Evolutionary conservation across 2,888 invertebrate species (phyloP), one percentile per base, ranked within the genome.

Genomic region (Chrysotoxum bicinctum): DNA sequence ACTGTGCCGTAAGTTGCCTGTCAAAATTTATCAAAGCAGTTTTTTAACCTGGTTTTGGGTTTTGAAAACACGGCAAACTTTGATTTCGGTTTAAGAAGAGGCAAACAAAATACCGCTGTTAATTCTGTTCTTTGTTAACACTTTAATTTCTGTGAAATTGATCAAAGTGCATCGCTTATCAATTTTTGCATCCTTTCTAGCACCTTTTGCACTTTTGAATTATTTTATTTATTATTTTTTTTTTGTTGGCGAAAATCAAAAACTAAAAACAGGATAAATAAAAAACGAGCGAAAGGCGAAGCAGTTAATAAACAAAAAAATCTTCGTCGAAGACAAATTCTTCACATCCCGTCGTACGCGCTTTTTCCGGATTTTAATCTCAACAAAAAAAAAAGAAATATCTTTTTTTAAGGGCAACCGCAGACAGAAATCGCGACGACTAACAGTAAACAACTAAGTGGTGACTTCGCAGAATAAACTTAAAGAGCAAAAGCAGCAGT

Each of bases 361-460:
- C 64, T 77, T 75, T 81, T 73, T 69, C 66, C 62, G 30, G 45
- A 64, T 70, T 52, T 74, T 66, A 21, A 74, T 66, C 32, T 30
- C 16, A 66, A 84, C 45, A 58, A 64, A 58, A 50, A 45, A 58
- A 35, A 40, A 60, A 50, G 40, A 30, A 21, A 58, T 37, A 66
- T 40, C 5, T 14, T 64, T 54, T 62, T 64, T 76, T 72, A 85
- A 87, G 87, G 87, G 85, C 56, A 76, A 77, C 85, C 85, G 81
- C 81, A 81, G 81, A 81, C 81, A 85, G 80, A 81, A 85, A 81
- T 73, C 85, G 83, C 89, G 87, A 88, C 87, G 87, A 88, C 87
- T 88, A 89, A 89, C 89, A 88, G 88, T 88, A 88, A 88, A 89
- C 89, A 89, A 89, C 89, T 89, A 87, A 89, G 73, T 81, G 85